phyloP scores from a whole-genome alignment of 2,113 vertebrate species.

The Cryptomyrus ogoouensis region DNA sequence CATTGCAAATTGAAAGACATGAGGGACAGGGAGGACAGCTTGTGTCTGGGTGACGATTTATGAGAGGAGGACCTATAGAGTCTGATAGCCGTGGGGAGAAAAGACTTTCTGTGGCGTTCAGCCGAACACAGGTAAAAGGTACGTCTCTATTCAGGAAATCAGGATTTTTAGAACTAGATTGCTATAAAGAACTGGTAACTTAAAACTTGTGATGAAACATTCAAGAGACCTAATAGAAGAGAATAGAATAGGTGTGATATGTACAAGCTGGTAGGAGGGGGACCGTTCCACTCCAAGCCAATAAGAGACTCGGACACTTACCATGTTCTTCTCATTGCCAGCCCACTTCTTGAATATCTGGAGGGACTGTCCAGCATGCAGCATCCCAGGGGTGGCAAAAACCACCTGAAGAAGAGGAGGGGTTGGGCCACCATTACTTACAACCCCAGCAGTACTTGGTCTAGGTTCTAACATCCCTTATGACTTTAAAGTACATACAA shows the following conservation, averaged over 20 bases:
- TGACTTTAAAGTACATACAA: background rate
- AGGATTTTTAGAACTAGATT: too few relatives aligned
- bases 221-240: background rate
- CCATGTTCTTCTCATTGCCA: constrained; percentile 97
- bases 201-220: background rate
- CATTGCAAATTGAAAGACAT: background rate
- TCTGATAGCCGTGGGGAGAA: too few relatives aligned
- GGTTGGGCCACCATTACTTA: background rate
- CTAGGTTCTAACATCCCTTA: background rate
- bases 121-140: too few relatives aligned
- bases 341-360: constrained; percentile 99
- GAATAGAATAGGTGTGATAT: background rate
- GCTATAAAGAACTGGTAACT: background rate
- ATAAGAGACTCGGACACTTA: constrained; percentile 44
- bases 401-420: constrained; percentile 67
- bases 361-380: constrained; percentile 89
- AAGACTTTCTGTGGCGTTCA: too few relatives aligned
- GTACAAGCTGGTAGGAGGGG: background rate
- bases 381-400: constrained; percentile 95
- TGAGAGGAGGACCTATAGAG: too few relatives aligned
- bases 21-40: too few relatives aligned
- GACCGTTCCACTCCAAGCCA: background rate
- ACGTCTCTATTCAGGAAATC: too few relatives aligned
- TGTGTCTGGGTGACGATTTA: too few relatives aligned
- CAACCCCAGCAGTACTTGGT: background rate